These are phyloP conservation scores for Heterocephalus glaber DNA, from an alignment of 2,113 vertebrate species.

Conservation along the genomic window DNA sequence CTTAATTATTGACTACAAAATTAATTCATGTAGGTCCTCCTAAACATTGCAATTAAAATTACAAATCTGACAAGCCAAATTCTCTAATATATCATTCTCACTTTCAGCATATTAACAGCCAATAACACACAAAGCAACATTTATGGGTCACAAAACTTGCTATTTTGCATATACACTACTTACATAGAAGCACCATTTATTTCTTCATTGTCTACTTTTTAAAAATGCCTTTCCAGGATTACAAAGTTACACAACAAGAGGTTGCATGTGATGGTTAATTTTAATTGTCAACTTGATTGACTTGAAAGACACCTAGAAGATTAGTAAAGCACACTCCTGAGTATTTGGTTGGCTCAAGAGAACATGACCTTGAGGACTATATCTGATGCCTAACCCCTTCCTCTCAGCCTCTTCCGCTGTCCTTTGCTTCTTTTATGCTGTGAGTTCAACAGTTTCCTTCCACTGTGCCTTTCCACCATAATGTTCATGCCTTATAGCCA, in stretches of 20 bases:
- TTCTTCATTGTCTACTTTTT: slow-evolving; percentile 1
- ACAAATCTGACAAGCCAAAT: background rate
- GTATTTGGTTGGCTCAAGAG: background rate
- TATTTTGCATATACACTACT: background rate
- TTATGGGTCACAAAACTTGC: background rate
- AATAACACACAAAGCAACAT: background rate
- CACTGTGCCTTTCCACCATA: background rate
- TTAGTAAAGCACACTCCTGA: background rate
- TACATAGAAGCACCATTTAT: background rate
- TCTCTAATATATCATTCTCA: background rate
- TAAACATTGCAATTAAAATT: slow-evolving; percentile 53
- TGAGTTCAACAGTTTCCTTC: background rate
- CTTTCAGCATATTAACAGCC: slow-evolving; percentile 34
- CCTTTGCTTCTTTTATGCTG: background rate
- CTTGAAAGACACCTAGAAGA: background rate
- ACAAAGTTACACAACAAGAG: background rate
- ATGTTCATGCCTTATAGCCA: background rate
- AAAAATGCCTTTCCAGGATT: background rate
- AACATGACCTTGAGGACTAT: background rate
- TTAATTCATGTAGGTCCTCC: slow-evolving; percentile 21
- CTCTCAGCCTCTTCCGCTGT: background rate
- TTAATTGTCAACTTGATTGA: background rate
- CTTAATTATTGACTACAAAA: slow-evolving; percentile 28
- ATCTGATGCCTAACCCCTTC: background rate
- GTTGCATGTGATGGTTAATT: background rate